phyloP scores from a whole-genome alignment of 2,888 invertebrate species.

The Volucella inflata region DNA sequence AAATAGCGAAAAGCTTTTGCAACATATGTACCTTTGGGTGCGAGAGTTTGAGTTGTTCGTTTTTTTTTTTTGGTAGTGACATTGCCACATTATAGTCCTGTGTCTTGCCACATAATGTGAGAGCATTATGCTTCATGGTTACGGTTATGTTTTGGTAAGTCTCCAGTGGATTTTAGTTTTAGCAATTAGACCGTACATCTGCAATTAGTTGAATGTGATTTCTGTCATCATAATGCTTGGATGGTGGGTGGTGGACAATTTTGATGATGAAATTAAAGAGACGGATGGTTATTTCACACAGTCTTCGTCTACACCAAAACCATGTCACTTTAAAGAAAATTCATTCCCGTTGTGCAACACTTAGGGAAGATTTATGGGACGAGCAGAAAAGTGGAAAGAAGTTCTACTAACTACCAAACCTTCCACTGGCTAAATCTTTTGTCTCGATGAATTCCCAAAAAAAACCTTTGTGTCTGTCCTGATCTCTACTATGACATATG shows the following conservation, averaged over 20 bases:
- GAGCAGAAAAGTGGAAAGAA: too few species aligned
- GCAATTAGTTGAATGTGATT: slow-evolving; percentile 45
- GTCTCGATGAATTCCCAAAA: too few species aligned
- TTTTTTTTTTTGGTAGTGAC: slow-evolving; percentile 27
- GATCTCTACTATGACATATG: too few species aligned
- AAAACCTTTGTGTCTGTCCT: too few species aligned
- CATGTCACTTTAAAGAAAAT: too few species aligned
- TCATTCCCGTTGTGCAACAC: too few species aligned
- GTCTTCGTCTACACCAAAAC: too few species aligned
- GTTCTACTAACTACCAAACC: too few species aligned
- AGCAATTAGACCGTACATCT: slow-evolving; percentile 39
- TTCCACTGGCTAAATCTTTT: too few species aligned
- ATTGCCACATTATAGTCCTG: slow-evolving; percentile 33
- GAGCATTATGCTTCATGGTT: slow-evolving; percentile 34
- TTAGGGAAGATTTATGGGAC: too few species aligned
- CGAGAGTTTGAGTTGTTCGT: not conserved
- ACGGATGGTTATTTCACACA: not conserved
- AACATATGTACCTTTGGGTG: slow-evolving; percentile 48
- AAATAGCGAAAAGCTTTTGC: slow-evolving; percentile 52
- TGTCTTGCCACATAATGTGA: slow-evolving; percentile 52
- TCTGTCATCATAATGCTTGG: slow-evolving; percentile 8
- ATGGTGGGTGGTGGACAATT: not conserved
- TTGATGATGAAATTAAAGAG: too few species aligned
- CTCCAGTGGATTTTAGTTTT: slow-evolving; percentile 44
- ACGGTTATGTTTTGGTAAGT: slow-evolving; percentile 46